Percentiles rank a stretch among this genome's conserved stretches.
Conservation (phyloP, 2,888 invertebrate species). For the Acrocera orbiculus region DNA sequence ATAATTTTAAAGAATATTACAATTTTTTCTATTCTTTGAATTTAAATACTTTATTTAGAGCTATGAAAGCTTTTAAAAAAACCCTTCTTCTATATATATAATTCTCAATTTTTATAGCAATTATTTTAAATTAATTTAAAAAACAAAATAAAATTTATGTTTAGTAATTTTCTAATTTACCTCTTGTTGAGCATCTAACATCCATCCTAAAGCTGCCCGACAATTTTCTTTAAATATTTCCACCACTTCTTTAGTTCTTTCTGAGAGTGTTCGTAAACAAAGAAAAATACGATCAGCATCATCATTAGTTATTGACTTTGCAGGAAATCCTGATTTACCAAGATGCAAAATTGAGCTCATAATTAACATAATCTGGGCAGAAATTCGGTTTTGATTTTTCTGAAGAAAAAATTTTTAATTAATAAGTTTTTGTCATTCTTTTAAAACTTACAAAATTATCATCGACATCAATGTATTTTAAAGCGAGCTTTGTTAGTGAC, state of each 20-base stretch:
- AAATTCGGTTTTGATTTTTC: conserved; percentile 38
- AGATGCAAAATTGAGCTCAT: conserved; percentile 72
- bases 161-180: conserved; percentile 41
- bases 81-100: no score
- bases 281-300: conserved; percentile 77
- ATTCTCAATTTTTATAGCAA: no score
- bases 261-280: conserved; percentile 57
- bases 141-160: conserved; percentile 11
- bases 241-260: conserved; percentile 46
- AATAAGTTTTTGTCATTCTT: conserved; percentile 12
- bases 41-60: no score
- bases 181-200: conserved; percentile 63
- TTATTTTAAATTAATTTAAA: neutral
- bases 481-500: conserved; percentile 76
- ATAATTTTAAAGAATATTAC: neutral
- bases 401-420: conserved; percentile 6
- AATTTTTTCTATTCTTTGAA: no score
- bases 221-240: conserved; percentile 56
- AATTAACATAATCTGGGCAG: conserved; percentile 72
- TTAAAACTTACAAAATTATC: conserved; percentile 20
- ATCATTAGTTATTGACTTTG: conserved; percentile 83
- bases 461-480: conserved; percentile 43
- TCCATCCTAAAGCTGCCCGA: conserved; percentile 59
- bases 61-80: no score
- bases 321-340: conserved; percentile 56